phyloP scores from a whole-genome alignment of 2,113 vertebrate species.

The Pionites leucogaster region DNA sequence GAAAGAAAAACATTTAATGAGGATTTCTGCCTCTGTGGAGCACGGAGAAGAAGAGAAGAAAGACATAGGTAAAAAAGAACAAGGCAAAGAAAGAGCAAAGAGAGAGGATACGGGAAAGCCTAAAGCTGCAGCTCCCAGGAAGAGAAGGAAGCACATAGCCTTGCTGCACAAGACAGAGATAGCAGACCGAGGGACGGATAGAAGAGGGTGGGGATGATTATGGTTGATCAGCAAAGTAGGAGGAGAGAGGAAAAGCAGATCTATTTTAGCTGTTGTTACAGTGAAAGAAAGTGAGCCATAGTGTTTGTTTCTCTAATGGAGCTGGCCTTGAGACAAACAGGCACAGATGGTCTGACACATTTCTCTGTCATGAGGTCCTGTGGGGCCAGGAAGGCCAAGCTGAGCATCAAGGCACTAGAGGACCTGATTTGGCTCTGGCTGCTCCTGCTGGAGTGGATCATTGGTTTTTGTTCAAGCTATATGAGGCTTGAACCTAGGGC shows the following conservation, averaged over 20 bases:
- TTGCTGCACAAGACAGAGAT: neutral
- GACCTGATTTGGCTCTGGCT: neutral
- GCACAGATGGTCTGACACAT: neutral
- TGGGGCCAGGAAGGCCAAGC: neutral
- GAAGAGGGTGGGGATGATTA: neutral
- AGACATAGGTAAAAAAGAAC: neutral
- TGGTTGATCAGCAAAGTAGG: neutral
- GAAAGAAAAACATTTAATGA: neutral
- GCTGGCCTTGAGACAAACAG: neutral
- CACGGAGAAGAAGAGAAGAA: neutral
- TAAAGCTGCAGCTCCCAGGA: neutral
- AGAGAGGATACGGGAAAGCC: neutral
- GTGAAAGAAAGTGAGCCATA: neutral
- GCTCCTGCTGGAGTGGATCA: neutral
- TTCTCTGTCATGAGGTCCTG: neutral
- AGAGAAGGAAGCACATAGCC: neutral
- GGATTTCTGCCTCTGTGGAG: neutral
- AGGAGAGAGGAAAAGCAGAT: neutral
- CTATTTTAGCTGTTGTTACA: neutral
- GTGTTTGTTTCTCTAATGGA: neutral
- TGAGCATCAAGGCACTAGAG: neutral
- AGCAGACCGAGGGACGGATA: neutral
- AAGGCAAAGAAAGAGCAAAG: neutral
- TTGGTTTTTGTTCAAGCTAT: neutral
- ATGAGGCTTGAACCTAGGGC: neutral